Base-by-base conservation (phyloP, 2,888 invertebrate species). In the Diaprepes abbreviatus region DNA sequence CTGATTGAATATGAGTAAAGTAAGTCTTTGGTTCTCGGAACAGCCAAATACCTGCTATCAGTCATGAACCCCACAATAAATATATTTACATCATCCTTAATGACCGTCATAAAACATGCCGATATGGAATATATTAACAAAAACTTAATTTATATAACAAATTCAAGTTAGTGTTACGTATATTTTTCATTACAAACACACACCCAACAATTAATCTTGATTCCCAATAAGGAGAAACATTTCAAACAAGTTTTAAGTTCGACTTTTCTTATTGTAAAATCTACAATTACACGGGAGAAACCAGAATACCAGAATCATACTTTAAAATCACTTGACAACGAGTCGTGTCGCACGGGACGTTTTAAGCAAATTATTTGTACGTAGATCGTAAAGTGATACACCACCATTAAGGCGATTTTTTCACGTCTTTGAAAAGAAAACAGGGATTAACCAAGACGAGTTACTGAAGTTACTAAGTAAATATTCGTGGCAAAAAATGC, bases 191-290 rank as follows among this genome's bases (percentile, higher is more conserved):
- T 43, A 21, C 43, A 21, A 43, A 43, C 43, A 43, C 43, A 3
- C 43, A 36, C 36, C 43, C 43, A 21, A 1, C 43, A n/a, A n/a
- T 43, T 21, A 43, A 43, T 43, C n/a, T n/a, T n/a, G 4, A 43
- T 19, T 43, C 43, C 43, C 43, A 43, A 43, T 43, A 43, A 43
- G 43, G 43, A 43, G 43, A 43, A 43, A 43, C 43, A 43, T 43
- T 43, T 43, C n/a, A 43, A 43, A 43, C 43, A 5, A 19, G 43
- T 43, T 43, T 21, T 14, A n/a, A 19, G n/a, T 21, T n/a, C 19
- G 9, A 43, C 21, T 43, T 43, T 21, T 43, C 21, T 43, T 43
- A 43, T 43, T 43, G 43, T 43, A 43, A 21, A 21, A 21, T n/a
- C 43, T 36, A 36, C 36, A 36, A 36, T 36, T 36, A 36, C 36